Conservation (phyloP, 2,113 vertebrate genomes). For the Meriones unguiculatus region DNA sequence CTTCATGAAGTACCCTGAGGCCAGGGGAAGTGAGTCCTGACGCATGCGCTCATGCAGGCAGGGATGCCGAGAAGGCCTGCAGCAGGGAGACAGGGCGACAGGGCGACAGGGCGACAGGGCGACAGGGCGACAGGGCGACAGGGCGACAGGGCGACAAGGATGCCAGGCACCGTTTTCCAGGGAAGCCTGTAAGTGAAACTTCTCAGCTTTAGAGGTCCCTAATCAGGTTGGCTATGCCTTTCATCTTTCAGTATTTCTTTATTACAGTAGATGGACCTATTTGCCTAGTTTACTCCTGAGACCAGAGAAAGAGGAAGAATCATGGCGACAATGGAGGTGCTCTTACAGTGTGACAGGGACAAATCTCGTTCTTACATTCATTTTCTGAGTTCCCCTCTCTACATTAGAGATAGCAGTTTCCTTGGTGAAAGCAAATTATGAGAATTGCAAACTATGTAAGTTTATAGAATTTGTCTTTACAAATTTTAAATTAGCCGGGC, state of each 20-base stretch:
- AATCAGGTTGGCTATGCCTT: neutral
- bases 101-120: neutral
- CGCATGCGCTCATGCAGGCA: neutral
- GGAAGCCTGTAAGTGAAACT: neutral
- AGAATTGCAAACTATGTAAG: neutral
- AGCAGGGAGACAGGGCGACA: neutral
- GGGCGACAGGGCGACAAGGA: neutral
- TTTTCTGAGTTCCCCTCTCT: neutral
- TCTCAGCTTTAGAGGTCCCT: neutral
- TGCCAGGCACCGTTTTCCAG: neutral
- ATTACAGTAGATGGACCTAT: neutral
- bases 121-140: neutral
- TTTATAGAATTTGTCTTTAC: no score
- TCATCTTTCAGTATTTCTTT: neutral
- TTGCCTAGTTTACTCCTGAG: slow-evolving; percentile 28
- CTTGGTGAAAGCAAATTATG: neutral
- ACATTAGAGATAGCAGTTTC: neutral
- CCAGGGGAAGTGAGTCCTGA: neutral
- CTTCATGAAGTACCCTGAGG: neutral
- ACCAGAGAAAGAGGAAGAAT: neutral
- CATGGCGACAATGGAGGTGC: neutral
- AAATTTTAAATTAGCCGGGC: neutral
- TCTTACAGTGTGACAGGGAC: neutral
- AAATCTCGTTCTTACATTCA: neutral
- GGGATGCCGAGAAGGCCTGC: neutral